phyloP scores from a whole-genome alignment of 2,888 invertebrate genomes.

The Tyria jacobaeae region DNA sequence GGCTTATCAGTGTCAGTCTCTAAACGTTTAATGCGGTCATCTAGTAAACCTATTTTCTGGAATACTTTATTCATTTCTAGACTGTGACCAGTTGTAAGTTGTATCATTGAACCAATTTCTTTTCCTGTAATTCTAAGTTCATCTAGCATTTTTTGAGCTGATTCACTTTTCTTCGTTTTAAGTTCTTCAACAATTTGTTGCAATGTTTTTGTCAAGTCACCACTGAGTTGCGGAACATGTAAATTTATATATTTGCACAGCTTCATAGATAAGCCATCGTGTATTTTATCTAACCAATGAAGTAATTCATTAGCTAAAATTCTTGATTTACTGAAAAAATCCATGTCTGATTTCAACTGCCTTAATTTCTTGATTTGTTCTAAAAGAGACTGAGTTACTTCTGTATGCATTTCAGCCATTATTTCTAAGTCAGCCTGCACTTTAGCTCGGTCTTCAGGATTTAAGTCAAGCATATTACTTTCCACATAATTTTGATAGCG shows the following conservation, averaged over 20 bases:
- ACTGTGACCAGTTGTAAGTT: slow-evolving; percentile 62
- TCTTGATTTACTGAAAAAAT: slow-evolving; percentile 63
- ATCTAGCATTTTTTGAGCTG: slow-evolving; percentile 59
- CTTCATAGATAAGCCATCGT: slow-evolving; percentile 66
- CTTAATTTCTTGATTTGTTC: slow-evolving; percentile 69
- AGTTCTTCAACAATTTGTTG: slow-evolving; percentile 73
- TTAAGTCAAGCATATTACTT: slow-evolving; percentile 53
- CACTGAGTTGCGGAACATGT: slow-evolving; percentile 59
- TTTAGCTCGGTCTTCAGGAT: slow-evolving; percentile 59
- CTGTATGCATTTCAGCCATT: slow-evolving; percentile 78
- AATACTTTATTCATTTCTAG: slow-evolving; percentile 73
- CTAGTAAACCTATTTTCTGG: slow-evolving; percentile 69
- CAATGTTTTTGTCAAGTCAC: slow-evolving; percentile 71
- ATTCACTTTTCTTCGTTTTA: slow-evolving; percentile 52
- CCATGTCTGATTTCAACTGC: slow-evolving; percentile 55
- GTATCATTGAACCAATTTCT: slow-evolving; percentile 67
- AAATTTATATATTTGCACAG: slow-evolving; percentile 67
- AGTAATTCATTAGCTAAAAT: slow-evolving; percentile 65
- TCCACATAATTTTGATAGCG: slow-evolving; percentile 71
- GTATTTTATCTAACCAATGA: slow-evolving; percentile 74
- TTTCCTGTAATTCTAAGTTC: slow-evolving; percentile 65
- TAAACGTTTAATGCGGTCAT: slow-evolving; percentile 68
- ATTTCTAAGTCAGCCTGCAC: slow-evolving; percentile 74
- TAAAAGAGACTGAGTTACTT: slow-evolving; percentile 58
- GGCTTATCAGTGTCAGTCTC: slow-evolving; percentile 57